A percentile compares a stretch with the other conserved stretches of the same genome.
phyloP scores from a whole-genome alignment of 2,797 vertebrate genomes.

The Acanthornis magna region DNA sequence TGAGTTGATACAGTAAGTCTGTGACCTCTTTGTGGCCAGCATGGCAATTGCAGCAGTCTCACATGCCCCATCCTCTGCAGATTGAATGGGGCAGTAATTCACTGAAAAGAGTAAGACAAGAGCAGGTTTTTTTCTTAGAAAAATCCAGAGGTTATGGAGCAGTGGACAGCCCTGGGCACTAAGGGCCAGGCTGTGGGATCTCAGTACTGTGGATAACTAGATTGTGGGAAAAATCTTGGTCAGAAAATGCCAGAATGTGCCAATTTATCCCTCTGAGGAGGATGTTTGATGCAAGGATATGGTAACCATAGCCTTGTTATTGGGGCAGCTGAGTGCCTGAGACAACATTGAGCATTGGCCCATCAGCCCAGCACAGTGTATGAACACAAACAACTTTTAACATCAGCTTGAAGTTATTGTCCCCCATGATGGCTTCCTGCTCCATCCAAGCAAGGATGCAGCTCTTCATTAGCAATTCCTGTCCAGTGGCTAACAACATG shows the following conservation, averaged over 20 bases:
- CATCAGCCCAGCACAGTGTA: neutral
- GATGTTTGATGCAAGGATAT: neutral
- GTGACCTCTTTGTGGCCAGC: neutral
- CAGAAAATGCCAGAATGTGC: neutral
- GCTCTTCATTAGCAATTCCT: neutral
- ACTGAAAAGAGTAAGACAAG: neutral
- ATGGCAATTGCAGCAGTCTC: neutral
- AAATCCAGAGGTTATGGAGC: neutral
- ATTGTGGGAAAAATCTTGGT: neutral
- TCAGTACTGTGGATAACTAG: neutral
- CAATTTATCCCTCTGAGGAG: neutral
- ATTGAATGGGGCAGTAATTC: neutral
- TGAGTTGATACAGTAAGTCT: neutral
- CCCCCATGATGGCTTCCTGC: neutral
- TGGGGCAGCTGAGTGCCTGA: neutral
- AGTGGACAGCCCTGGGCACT: rapidly evolving
- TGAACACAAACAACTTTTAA: neutral
- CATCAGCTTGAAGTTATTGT: neutral
- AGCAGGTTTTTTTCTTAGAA: neutral
- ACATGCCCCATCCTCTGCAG: neutral
- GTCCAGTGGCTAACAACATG: neutral
- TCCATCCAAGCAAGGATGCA: neutral
- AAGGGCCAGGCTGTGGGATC: neutral
- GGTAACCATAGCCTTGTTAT: neutral
- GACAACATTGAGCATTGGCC: rapidly evolving